Evolutionary conservation across 2,888 invertebrate species (phyloP).

Genomic region (Bedellia somnulentella): DNA sequence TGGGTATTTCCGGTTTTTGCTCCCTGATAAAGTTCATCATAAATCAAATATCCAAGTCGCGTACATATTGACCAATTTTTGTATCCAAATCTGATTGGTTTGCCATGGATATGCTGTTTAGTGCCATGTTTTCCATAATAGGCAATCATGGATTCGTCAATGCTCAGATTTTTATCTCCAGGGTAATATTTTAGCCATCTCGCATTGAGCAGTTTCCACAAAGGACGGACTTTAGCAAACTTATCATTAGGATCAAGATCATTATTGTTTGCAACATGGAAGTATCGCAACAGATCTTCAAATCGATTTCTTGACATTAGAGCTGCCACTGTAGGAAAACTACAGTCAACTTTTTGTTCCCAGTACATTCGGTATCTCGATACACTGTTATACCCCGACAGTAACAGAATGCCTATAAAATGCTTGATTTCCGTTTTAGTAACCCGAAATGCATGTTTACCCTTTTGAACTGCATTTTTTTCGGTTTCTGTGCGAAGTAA

Average conservation of each 20-base stretch:
- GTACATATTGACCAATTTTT: no score
- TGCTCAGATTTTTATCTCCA: no score
- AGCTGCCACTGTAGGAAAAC: slow-evolving; percentile 14
- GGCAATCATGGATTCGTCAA: no score
- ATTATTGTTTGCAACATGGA: slow-evolving; percentile 16
- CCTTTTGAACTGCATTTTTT: slow-evolving; percentile 9
- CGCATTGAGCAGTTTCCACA: no score
- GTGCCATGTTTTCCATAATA: no score
- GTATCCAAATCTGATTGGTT: no score
- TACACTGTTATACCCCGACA: slow-evolving; percentile 10
- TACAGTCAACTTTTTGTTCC: slow-evolving; percentile 15
- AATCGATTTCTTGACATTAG: slow-evolving; percentile 18
- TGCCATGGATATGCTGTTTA: no score
- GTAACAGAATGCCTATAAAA: slow-evolving; percentile 6
- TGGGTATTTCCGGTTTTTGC: slow-evolving; percentile 8
- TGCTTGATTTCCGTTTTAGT: slow-evolving; percentile 5
- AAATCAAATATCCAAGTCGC: slow-evolving; percentile 14
- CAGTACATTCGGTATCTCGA: slow-evolving; percentile 17
- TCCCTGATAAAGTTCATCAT: slow-evolving; percentile 17
- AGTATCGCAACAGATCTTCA: slow-evolving; percentile 15
- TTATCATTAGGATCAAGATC: no score
- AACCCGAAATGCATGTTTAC: slow-evolving; percentile 8
- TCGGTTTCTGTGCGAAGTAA: slow-evolving; percentile 9
- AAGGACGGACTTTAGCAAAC: no score
- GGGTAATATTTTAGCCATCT: no score